Evolutionary conservation across 1,140 invertebrate species (phyloP).

Genomic region (Temnothorax nylanderi): DNA sequence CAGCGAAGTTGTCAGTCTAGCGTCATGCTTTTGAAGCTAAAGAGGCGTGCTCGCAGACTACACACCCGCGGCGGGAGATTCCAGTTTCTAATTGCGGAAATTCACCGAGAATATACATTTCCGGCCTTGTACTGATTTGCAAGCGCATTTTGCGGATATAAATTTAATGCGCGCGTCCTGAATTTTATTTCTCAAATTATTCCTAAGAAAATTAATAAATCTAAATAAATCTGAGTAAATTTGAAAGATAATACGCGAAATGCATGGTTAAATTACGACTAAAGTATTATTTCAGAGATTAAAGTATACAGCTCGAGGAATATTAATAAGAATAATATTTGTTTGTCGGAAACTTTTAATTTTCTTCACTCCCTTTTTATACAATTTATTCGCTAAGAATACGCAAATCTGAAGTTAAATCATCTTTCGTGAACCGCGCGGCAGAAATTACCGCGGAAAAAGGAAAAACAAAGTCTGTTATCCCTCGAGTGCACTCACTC

Average conservation of each 20-base stretch:
- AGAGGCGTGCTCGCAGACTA: conserved; percentile 23
- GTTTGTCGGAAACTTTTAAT: not conserved
- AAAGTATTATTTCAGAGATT: not conserved
- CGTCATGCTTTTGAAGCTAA: conserved; percentile 39
- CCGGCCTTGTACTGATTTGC: not conserved
- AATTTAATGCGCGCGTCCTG: not conserved
- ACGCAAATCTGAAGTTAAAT: conserved; percentile 22
- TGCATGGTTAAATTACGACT: not conserved
- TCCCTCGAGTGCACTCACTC: conserved; percentile 39
- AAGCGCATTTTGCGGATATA: not conserved
- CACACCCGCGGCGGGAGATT: not conserved
- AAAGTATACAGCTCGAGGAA: not conserved
- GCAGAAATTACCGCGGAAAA: conserved; percentile 38
- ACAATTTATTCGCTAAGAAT: not conserved
- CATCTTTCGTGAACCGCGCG: not conserved
- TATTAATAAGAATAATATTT: not conserved
- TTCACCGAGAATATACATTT: conserved; percentile 18
- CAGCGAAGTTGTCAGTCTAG: conserved; percentile 44
- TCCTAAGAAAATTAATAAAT: not conserved
- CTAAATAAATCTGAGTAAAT: not conserved
- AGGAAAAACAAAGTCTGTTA: conserved; percentile 59
- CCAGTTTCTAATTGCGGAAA: conserved; percentile 39
- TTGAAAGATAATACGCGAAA: not conserved
- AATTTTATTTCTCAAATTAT: not conserved
- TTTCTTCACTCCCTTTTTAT: not conserved